Percentiles rank a stretch among this genome's conserved stretches.
phyloP scores from a whole-genome alignment of 2,113 vertebrate genomes.

The Perognathus longimembris region DNA sequence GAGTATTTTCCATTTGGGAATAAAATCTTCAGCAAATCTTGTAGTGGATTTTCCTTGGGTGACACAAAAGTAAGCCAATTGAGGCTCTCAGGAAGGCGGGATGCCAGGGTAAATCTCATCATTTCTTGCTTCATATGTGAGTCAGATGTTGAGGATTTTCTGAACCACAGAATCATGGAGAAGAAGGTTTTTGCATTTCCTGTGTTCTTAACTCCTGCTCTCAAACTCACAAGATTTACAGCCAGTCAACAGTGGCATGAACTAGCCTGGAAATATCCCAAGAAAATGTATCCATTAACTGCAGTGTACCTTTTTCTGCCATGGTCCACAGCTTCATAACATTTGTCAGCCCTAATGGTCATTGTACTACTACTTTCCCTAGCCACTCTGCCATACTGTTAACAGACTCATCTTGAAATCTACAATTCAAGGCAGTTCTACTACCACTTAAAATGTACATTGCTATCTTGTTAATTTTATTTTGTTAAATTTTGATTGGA shows the following conservation, averaged over 20 bases:
- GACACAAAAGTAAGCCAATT: constrained; percentile 33
- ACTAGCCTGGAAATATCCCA: constrained; percentile 41
- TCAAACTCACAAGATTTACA: constrained; percentile 63
- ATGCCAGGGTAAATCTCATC: constrained; percentile 73
- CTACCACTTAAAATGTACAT: too few species aligned
- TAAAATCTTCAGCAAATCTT: constrained; percentile 63
- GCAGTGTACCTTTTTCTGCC: neutral
- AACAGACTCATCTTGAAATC: neutral
- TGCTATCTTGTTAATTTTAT: neutral
- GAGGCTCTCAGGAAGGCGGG: constrained; percentile 42
- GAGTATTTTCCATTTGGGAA: constrained; percentile 68
- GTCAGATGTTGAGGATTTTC: constrained; percentile 82
- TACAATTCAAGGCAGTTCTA: constrained; percentile 10
- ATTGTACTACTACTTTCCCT: neutral
- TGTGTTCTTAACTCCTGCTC: constrained; percentile 64
- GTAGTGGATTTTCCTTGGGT: constrained; percentile 48
- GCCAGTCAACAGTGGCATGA: constrained; percentile 55
- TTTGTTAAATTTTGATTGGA: neutral
- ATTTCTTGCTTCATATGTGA: constrained; percentile 76
- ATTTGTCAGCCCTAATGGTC: neutral
- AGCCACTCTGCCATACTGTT: neutral
- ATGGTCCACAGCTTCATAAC: neutral
- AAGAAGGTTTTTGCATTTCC: constrained; percentile 71
- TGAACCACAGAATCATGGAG: constrained; percentile 62
- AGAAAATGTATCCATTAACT: neutral